Conservation (phyloP, 2,797 vertebrate genomes). For the Dendrocincla fuliginosa region DNA sequence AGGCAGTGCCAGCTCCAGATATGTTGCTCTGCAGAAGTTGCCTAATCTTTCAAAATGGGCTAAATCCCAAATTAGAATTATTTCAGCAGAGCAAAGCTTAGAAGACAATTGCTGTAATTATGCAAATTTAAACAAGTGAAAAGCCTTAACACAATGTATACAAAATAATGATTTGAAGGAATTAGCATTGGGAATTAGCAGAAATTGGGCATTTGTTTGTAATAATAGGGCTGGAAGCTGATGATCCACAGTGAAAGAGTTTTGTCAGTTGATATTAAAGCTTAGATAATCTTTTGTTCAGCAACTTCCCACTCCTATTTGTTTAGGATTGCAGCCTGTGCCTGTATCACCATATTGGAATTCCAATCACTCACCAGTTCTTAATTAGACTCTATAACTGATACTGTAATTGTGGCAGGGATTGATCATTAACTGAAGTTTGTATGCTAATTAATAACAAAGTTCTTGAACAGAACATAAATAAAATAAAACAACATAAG, state of each 20-base stretch:
- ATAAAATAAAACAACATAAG: neutral
- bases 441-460: neutral
- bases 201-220: conserved; percentile 76
- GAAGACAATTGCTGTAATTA: conserved; percentile 78
- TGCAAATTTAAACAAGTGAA: conserved; percentile 74
- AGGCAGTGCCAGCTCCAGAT: neutral
- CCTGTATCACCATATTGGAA: conserved; percentile 58
- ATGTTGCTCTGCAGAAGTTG: neutral
- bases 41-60: conserved; percentile 16
- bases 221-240: conserved; percentile 75
- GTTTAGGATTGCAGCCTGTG: conserved; percentile 68
- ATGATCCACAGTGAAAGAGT: conserved; percentile 63
- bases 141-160: conserved; percentile 71
- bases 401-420: conserved; percentile 57
- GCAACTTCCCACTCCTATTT: conserved; percentile 65
- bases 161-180: conserved; percentile 77
- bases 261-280: conserved; percentile 73
- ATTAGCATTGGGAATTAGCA: conserved; percentile 66
- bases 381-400: conserved; percentile 69
- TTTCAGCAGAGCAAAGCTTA: conserved; percentile 37
- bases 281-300: conserved; percentile 71
- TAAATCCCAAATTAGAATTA: conserved; percentile 59
- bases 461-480: neutral
- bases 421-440: conserved; percentile 33
- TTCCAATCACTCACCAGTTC: conserved; percentile 71